Conservation (phyloP, 2,113 vertebrate genomes). For the Actenoides lindsayi region DNA sequence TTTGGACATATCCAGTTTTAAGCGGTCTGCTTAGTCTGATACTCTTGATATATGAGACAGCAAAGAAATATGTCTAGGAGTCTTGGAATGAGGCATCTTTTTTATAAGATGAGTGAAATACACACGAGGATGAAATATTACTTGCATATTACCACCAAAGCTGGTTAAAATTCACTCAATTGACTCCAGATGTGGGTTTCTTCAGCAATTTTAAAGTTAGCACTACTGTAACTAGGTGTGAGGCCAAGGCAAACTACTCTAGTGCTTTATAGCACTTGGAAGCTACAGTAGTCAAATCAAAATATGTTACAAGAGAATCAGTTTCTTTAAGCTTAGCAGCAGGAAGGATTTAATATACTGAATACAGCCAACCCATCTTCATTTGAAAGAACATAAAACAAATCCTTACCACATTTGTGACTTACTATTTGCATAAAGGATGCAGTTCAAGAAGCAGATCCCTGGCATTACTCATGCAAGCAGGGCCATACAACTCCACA, state of each 20-base stretch:
- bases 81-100: slow-evolving; percentile 71
- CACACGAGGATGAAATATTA: slow-evolving; percentile 70
- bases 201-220: slow-evolving; percentile 72
- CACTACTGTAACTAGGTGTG: slow-evolving; percentile 76
- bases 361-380: slow-evolving; percentile 63
- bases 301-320: slow-evolving; percentile 68
- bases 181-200: slow-evolving; percentile 75
- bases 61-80: slow-evolving; percentile 71
- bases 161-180: slow-evolving; percentile 71
- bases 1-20: slow-evolving; percentile 66
- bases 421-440: slow-evolving; percentile 39
- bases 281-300: slow-evolving; percentile 68
- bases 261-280: slow-evolving; percentile 73
- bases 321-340: slow-evolving; percentile 72
- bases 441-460: background rate
- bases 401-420: slow-evolving; percentile 62
- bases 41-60: slow-evolving; percentile 75
- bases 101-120: slow-evolving; percentile 75
- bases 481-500: background rate
- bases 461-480: background rate
- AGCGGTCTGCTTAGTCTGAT: slow-evolving; percentile 67
- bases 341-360: slow-evolving; percentile 75
- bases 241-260: slow-evolving; percentile 74
- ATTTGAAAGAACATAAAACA: slow-evolving; percentile 47
- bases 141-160: slow-evolving; percentile 72